Percentiles rank a stretch among this genome's conserved stretches.
Conservation (phyloP, 2,888 invertebrate genomes). For the Nomada ferruginata region DNA sequence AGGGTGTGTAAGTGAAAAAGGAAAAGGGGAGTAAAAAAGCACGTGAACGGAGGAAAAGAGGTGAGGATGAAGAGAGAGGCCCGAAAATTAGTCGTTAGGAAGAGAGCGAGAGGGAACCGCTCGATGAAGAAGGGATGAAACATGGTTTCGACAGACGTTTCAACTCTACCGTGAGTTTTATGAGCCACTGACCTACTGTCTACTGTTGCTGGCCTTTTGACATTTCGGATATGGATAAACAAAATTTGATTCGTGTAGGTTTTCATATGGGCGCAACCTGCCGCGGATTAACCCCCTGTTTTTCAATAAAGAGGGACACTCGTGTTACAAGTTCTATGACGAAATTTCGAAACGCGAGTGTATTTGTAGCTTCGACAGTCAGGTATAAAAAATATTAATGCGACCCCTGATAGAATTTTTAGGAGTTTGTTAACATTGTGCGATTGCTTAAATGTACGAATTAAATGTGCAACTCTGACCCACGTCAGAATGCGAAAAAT, state of each 20-base stretch:
- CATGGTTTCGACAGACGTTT: constrained; percentile 22
- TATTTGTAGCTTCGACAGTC: no score
- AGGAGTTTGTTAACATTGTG: no score
- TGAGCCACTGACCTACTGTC: constrained; percentile 5
- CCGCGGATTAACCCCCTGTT: neutral
- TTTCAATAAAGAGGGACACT: no score
- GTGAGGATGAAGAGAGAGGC: constrained; percentile 19
- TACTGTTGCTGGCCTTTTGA: neutral
- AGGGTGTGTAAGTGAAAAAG: neutral
- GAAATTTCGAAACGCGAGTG: no score
- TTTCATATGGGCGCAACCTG: constrained; percentile 13
- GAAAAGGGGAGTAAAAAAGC: neutral
- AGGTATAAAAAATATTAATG: no score
- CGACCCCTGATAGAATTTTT: no score
- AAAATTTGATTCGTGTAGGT: constrained; percentile 23
- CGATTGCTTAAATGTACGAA: no score
- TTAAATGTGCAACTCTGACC: no score
- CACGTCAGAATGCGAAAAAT: no score
- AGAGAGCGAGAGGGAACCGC: neutral
- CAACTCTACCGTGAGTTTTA: constrained; percentile 26
- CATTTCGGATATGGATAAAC: constrained; percentile 2
- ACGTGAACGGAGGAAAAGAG: constrained; percentile 1
- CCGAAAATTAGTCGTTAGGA: neutral
- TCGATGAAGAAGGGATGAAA: constrained; percentile 13
- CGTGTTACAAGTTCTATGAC: no score